Percentiles rank a stretch among this genome's conserved stretches.
These are phyloP conservation scores for Cynodonichthys magdalenae DNA, from an alignment of 2,797 vertebrate genomes.

Conservation along the genomic window DNA sequence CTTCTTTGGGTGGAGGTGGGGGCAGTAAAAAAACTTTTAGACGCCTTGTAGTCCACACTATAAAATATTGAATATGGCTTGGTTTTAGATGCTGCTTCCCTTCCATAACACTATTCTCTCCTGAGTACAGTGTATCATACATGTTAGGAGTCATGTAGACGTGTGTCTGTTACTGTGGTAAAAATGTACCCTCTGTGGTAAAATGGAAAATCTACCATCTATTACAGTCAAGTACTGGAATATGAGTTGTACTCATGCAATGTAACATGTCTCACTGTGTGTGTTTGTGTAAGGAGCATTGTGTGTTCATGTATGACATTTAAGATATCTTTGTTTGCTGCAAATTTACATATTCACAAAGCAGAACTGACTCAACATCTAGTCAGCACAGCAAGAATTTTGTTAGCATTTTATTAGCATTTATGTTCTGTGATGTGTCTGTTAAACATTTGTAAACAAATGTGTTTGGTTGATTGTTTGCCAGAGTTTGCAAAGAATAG, in stretches of 20 bases:
- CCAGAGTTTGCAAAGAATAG: constrained; percentile 7
- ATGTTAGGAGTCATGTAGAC: constrained; percentile 42
- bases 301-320: constrained; percentile 7
- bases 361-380: constrained; percentile 12
- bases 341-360: constrained; percentile 8
- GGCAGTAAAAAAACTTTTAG: neutral
- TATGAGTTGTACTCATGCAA: constrained; percentile 18
- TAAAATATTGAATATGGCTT: too few species aligned
- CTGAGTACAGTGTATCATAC: constrained; percentile 21
- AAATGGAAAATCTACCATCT: constrained; percentile 32
- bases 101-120: constrained; percentile 1
- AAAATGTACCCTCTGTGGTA: constrained; percentile 38
- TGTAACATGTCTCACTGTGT: neutral
- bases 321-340: constrained; percentile 1
- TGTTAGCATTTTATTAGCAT: constrained; percentile 10
- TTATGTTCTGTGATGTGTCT: neutral
- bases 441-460: constrained; percentile 19
- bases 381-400: neutral
- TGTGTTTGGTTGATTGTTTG: constrained; percentile 10
- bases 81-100: neutral
- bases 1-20: neutral
- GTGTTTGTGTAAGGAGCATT: constrained; percentile 7
- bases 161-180: constrained; percentile 26
- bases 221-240: constrained; percentile 29
- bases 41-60: too few species aligned